These are phyloP conservation scores for Dysmachus trigonus DNA, from an alignment of 2,888 invertebrate genomes.

Conservation along the genomic window DNA sequence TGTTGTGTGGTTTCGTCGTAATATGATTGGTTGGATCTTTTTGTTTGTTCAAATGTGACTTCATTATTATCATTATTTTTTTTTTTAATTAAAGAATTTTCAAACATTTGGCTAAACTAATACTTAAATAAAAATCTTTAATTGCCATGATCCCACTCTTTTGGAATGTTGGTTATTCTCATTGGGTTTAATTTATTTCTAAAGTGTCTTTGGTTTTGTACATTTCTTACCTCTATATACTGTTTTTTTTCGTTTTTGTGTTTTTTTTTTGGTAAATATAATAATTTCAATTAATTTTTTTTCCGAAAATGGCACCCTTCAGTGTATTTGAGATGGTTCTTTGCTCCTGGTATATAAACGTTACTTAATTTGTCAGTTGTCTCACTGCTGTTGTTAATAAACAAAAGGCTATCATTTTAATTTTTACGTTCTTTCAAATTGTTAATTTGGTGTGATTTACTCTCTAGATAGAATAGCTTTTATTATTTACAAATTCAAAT, in stretches of 20 bases:
- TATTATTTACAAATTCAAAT: neutral
- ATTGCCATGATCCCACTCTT: neutral
- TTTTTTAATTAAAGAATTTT: neutral
- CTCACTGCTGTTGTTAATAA: conserved; percentile 30
- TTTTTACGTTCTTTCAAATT: neutral
- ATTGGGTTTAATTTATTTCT: neutral
- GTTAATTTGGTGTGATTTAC: conserved; percentile 4
- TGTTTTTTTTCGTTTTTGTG: too few species aligned
- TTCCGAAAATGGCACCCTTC: conserved; percentile 25
- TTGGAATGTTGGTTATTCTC: neutral
- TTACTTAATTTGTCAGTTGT: conserved; percentile 7
- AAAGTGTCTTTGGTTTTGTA: neutral
- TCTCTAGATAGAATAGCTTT: neutral
- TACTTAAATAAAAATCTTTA: neutral
- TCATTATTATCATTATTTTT: too few species aligned
- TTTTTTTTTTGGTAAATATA: neutral
- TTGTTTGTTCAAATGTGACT: neutral
- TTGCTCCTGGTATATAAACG: conserved; percentile 18
- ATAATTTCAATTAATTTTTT: neutral
- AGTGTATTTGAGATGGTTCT: conserved; percentile 24
- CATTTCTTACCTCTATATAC: neutral
- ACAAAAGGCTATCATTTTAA: conserved; percentile 5
- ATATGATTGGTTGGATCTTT: neutral
- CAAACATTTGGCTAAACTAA: conserved; percentile 2
- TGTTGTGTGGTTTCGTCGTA: conserved; percentile 18